A percentile compares a stretch with the other conserved stretches of the same genome.
phyloP scores from a whole-genome alignment of 2,888 invertebrate species.

The Caradrina clavipalpis region DNA sequence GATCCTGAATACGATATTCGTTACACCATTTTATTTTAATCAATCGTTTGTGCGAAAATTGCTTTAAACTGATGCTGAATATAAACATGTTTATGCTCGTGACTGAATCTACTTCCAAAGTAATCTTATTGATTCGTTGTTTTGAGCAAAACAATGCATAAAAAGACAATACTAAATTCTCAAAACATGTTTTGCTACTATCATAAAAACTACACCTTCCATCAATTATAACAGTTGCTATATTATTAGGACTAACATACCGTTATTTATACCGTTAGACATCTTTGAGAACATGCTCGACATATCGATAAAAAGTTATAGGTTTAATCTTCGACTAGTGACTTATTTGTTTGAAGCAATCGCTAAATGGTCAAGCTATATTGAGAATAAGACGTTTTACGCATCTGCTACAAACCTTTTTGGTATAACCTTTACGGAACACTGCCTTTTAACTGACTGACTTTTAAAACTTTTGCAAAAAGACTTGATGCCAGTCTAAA shows the following conservation, averaged over 20 bases:
- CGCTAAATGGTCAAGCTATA: not conserved
- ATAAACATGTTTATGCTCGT: too few species aligned
- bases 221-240: conserved; percentile 1
- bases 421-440: too few species aligned
- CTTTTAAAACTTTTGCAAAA: too few species aligned
- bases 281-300: not conserved
- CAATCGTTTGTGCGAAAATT: too few species aligned
- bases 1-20: too few species aligned
- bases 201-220: not conserved
- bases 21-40: too few species aligned
- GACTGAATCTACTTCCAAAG: not conserved
- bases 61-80: too few species aligned
- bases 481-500: too few species aligned
- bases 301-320: not conserved
- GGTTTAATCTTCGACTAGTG: not conserved
- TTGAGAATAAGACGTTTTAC: too few species aligned
- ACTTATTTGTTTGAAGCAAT: not conserved
- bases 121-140: not conserved
- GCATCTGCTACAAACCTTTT: too few species aligned
- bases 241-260: conserved; percentile 2
- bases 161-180: not conserved
- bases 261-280: conserved; percentile 27
- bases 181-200: conserved; percentile 19
- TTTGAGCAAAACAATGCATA: not conserved
- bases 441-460: too few species aligned